Base-by-base conservation (phyloP, 1,140 invertebrate genomes). In the Drosophila serrata region DNA sequence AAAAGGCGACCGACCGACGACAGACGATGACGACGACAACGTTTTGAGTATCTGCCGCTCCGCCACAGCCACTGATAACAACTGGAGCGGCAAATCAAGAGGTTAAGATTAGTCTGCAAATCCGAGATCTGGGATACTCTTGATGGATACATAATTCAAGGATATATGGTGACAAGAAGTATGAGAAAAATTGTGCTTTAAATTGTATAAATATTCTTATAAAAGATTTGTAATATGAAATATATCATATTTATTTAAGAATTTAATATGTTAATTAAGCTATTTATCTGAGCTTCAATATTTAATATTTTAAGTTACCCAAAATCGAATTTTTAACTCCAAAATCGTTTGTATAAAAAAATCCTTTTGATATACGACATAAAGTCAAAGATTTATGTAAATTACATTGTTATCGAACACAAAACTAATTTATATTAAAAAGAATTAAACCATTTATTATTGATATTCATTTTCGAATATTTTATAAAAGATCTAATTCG, bases 21-120 rank as follows among this genome's bases (percentile, higher is more conserved):
- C 60, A 49, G 69, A 67, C 75, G 77, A 81, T 65, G 60, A 74
- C 59, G 74, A 79, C 75, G 63, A 80, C 78, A 79, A 58, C 77
- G 77, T 79, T 63, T 74, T 56, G 73, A 75, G 72, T 75, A 75
- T 75, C 72, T 77, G 63, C 63, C 74, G 75, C 62, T 59, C 37
- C 40, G 77, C 27, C 62, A 68, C 49, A 46, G 62, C 62, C 62
- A 73, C 51, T 74, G 62, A 72, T 80, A 80, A 79, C 75, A 79
- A 81, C 69, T 81, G 77, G 65, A 79, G 82, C 81, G 81, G 81
- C 77, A 84, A 79, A 77, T 55, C 75, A 77, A 72, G 67, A 24
- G 67, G 65, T 19, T 57, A 0, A 58, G 79, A 53, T 58, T 57
- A 24, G 27, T 37, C 6, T 1, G 3, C 9, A n/a, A 48, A 13